phyloP scores from a whole-genome alignment of 2,113 vertebrate species.

The Labeo rohita region DNA sequence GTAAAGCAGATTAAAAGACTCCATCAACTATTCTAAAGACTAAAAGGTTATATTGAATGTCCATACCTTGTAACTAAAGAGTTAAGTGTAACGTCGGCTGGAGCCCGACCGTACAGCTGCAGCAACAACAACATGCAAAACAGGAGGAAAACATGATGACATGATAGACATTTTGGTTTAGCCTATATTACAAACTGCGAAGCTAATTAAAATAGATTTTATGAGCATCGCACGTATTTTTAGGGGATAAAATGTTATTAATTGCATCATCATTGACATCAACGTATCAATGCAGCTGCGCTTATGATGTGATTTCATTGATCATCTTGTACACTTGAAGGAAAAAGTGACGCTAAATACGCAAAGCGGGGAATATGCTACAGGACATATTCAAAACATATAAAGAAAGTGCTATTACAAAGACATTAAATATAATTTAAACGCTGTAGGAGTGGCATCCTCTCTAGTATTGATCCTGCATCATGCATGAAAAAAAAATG shows the following conservation, averaged over 20 bases:
- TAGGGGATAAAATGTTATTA: neutral
- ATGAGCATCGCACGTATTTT: neutral
- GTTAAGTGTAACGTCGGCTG: slow-evolving; percentile 39
- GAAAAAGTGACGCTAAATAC: slow-evolving; percentile 12
- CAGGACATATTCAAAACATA: neutral
- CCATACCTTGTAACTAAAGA: slow-evolving; percentile 37
- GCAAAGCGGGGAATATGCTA: neutral
- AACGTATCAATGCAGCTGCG: slow-evolving; percentile 18
- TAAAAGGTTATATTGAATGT: slow-evolving; percentile 17
- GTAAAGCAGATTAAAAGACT: neutral
- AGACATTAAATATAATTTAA: slow-evolving; percentile 29
- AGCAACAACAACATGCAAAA: slow-evolving; percentile 24
- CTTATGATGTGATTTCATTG: slow-evolving; percentile 23
- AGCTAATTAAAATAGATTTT: neutral
- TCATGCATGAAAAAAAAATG: neutral
- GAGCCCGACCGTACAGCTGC: slow-evolving; percentile 10
- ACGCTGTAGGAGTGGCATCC: slow-evolving; percentile 29
- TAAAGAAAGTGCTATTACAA: neutral
- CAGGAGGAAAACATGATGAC: slow-evolving; percentile 22
- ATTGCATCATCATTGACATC: slow-evolving; percentile 20
- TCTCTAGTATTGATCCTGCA: neutral
- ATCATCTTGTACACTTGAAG: slow-evolving; percentile 2
- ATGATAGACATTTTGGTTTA: neutral
- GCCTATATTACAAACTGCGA: neutral
- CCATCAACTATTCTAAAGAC: neutral